Evolutionary conservation across 2,113 vertebrate genomes (phyloP), one percentile per base, ranked within the genome.

Genomic region (Sinocyclocheilus maitianheensis): DNA sequence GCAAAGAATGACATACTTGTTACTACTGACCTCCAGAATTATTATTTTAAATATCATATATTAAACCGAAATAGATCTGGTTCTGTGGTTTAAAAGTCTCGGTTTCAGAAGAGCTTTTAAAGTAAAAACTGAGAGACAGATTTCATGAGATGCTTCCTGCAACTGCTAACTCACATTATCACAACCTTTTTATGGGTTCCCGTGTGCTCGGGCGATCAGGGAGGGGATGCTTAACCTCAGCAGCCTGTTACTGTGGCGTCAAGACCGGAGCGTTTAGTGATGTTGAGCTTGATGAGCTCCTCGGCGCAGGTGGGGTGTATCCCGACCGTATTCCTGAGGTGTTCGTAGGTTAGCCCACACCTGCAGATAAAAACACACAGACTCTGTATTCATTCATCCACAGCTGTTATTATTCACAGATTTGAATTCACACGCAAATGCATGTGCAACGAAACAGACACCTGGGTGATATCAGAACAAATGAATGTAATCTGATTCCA

Each of bases 301-400:
- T 99, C 98, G 0, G 97, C 97, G 12, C 95, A 97, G 16, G 97
- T 99, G 0, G 98, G 98, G 79, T 99, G 98, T 93, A 99, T 98
- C 81, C 97, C 97, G 53, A 97, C 91, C 0, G 97, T 98, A 86
- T 92, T 93, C 93, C 94, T 87, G 84, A 99, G 91, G 67, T 99
- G 96, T 26, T 91, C 84, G 18, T 96, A 98, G 0, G 96, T 97
- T 10, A 96, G 97, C 13, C 97, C 96, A 85, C 97, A 99, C 91
- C 98, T 99, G 88, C 1, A 37, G 77, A 84, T 9, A 85, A 5
- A 83, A 40, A 81, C n/a, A 83, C 30, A 30, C 12, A 67, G 58
- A 75, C 2, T 7, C 26, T 30, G 20, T 14, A 53, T 63, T 43
- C 51, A 62, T 60, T 84, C 65, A 46, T 11, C 43, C 37, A 46